Evolutionary conservation across 2,113 vertebrate species (phyloP).

Genomic region (Syrrhaptes paradoxus): DNA sequence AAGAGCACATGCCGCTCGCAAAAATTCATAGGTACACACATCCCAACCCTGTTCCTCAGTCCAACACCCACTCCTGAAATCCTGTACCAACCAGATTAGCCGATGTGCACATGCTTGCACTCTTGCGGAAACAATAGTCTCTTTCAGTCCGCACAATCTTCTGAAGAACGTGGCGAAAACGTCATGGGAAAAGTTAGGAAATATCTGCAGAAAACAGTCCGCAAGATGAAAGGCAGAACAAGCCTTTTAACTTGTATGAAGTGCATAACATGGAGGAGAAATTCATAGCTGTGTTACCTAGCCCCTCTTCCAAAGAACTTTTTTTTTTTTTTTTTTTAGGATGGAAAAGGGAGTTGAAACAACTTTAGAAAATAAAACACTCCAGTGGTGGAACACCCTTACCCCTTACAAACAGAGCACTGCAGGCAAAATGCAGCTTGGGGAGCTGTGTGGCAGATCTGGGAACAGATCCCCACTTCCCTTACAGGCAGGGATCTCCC

Average conservation of each 20-base stretch:
- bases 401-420: not conserved
- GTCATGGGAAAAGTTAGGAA: conserved; percentile 81
- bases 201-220: conserved; percentile 73
- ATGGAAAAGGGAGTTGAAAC: not conserved
- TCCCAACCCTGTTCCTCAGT: conserved; percentile 31
- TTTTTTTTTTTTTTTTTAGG: too few species aligned
- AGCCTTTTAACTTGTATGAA: conserved; percentile 59
- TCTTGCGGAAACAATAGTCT: conserved; percentile 76
- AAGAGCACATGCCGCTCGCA: not conserved
- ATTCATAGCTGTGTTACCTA: not conserved
- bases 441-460: not conserved
- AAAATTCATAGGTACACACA: not conserved
- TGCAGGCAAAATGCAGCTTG: not conserved
- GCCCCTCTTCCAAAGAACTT: not conserved
- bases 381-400: not conserved
- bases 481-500: accelerated
- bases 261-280: not conserved
- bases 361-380: not conserved
- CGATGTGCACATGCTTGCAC: conserved; percentile 49
- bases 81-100: conserved; percentile 65
- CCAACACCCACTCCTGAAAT: conserved; percentile 71
- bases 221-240: conserved; percentile 70
- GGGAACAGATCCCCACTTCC: accelerated
- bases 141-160: conserved; percentile 74
- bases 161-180: conserved; percentile 73